Percentiles rank a stretch among this genome's conserved stretches.
Evolutionary conservation across 2,888 invertebrate species (phyloP).

Genomic region (Acrocera orbiculus): DNA sequence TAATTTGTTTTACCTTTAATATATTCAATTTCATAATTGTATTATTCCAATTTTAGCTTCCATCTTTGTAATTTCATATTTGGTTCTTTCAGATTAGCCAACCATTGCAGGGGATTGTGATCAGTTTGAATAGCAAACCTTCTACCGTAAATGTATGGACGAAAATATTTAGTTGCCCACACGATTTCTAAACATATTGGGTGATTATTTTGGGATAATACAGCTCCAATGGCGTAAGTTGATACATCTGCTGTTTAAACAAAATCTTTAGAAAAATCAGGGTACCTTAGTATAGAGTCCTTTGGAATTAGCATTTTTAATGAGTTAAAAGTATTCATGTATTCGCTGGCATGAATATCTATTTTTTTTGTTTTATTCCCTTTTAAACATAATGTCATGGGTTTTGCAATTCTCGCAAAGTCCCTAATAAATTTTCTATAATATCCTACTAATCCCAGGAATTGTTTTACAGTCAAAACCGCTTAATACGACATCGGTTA

Average conservation of each 20-base stretch:
- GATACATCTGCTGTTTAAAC: constrained; percentile 9
- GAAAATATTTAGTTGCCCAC: constrained; percentile 10
- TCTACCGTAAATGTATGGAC: constrained; percentile 10
- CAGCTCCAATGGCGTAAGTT: constrained; percentile 7
- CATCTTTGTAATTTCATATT: constrained; percentile 21
- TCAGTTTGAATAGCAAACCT: constrained; percentile 10
- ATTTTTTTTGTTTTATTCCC: no score
- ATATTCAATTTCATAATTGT: constrained; percentile 12
- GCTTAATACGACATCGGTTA: no score
- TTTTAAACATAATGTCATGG: no score
- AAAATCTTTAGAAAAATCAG: constrained; percentile 7
- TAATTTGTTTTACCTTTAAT: constrained; percentile 12
- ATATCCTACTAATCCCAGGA: constrained; percentile 14
- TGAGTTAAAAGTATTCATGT: constrained; percentile 9
- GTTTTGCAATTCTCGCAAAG: constrained; percentile 4
- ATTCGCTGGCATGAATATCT: constrained; percentile 5
- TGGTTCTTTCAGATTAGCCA: constrained; percentile 23
- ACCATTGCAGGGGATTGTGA: constrained; percentile 16
- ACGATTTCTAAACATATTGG: constrained; percentile 8
- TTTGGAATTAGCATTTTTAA: constrained; percentile 9
- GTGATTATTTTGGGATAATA: constrained; percentile 7
- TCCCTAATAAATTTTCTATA: constrained; percentile 11
- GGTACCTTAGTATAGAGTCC: constrained; percentile 10
- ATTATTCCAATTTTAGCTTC: constrained; percentile 20
- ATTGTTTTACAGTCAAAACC: no score